phyloP scores from a whole-genome alignment of 1,140 invertebrate species.

The Drosophila erecta region DNA sequence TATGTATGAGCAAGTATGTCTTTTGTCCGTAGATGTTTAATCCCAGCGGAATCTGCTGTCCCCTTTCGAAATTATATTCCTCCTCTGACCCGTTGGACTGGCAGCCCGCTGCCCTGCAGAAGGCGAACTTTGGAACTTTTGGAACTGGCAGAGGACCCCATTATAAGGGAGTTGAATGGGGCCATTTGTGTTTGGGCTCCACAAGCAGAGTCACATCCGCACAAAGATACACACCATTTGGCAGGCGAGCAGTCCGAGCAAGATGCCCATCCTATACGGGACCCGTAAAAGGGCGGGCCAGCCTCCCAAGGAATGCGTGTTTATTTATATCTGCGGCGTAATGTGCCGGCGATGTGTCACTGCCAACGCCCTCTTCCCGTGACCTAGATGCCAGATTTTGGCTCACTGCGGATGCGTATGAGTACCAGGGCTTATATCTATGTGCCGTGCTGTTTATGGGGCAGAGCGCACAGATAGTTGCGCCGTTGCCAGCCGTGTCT shows the following conservation, averaged over 20 bases:
- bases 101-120: background rate
- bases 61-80: slow-evolving; percentile 19
- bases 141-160: slow-evolving; percentile 6
- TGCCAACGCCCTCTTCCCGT: slow-evolving; percentile 39
- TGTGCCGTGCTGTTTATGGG: slow-evolving; percentile 57
- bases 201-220: slow-evolving; percentile 62
- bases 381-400: slow-evolving; percentile 65
- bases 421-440: slow-evolving; percentile 1
- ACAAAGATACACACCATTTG: slow-evolving; percentile 51
- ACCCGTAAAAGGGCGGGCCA: slow-evolving; percentile 13
- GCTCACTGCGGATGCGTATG: slow-evolving; percentile 24
- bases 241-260: slow-evolving; percentile 34
- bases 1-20: slow-evolving; percentile 9
- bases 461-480: slow-evolving; percentile 72
- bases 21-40: slow-evolving; percentile 24
- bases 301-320: slow-evolving; percentile 43
- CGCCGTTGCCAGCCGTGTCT: slow-evolving; percentile 53
- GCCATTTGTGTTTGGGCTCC: slow-evolving; percentile 60
- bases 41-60: slow-evolving; percentile 38
- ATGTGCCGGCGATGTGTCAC: slow-evolving; percentile 70
- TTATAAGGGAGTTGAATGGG: slow-evolving; percentile 63
- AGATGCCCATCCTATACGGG: slow-evolving; percentile 22
- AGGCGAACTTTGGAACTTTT: slow-evolving; percentile 11
- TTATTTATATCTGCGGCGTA: slow-evolving; percentile 69
- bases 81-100: slow-evolving; percentile 22